phyloP scores from a whole-genome alignment of 2,888 invertebrate genomes.

The Gastrophysa polygoni region DNA sequence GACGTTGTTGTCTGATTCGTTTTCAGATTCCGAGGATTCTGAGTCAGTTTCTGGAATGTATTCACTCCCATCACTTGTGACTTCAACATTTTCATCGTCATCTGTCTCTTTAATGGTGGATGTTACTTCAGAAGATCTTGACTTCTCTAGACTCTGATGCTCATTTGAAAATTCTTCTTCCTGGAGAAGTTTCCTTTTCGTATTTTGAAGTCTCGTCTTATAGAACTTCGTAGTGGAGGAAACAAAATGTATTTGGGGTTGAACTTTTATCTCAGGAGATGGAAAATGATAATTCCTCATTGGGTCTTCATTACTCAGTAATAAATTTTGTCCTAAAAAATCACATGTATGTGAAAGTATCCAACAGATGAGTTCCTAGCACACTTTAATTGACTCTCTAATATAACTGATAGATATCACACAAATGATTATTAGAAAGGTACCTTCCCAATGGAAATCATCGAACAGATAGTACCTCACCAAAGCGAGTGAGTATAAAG shows the following conservation, averaged over 20 bases:
- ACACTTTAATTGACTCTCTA: too few species aligned
- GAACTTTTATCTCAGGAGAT: slow-evolving; percentile 9
- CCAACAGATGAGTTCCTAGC: background rate
- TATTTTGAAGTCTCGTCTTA: background rate
- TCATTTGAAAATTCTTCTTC: slow-evolving; percentile 1
- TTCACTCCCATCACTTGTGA: slow-evolving; percentile 1
- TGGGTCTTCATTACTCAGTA: slow-evolving; percentile 4
- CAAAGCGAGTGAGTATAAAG: too few species aligned
- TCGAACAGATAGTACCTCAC: too few species aligned
- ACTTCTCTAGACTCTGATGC: background rate
- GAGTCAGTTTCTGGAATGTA: slow-evolving; percentile 11
- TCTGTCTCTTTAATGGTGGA: background rate
- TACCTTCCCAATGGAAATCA: too few species aligned
- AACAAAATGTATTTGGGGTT: background rate
- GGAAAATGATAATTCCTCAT: background rate
- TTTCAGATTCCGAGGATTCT: slow-evolving; percentile 1
- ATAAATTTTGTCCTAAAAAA: slow-evolving; percentile 4
- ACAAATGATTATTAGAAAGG: too few species aligned
- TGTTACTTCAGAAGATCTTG: slow-evolving; percentile 2
- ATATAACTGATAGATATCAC: too few species aligned
- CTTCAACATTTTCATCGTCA: slow-evolving; percentile 8
- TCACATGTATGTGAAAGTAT: background rate
- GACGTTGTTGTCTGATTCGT: background rate
- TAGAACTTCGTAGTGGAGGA: background rate
- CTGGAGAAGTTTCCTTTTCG: background rate